Percentiles rank a stretch among this genome's conserved stretches.
phyloP scores from a whole-genome alignment of 2,797 vertebrate species.

The Centroberyx gerrardi region DNA sequence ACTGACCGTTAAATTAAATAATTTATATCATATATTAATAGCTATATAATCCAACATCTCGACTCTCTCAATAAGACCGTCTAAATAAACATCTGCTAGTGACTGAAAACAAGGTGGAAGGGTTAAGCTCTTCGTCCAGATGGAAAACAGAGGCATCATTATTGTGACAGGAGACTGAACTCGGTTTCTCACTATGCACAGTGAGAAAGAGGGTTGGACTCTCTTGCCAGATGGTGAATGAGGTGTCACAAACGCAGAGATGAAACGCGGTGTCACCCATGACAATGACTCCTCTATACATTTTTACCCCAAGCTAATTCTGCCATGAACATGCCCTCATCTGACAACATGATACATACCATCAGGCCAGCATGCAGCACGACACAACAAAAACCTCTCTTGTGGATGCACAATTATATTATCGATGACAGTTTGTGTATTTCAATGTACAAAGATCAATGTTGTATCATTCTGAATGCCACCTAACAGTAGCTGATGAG shows the following conservation, averaged over 20 bases:
- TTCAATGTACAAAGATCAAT: not conserved
- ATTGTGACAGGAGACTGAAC: conserved; percentile 13
- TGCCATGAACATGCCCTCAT: not conserved
- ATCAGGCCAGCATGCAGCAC: not conserved
- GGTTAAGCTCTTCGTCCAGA: conserved; percentile 1
- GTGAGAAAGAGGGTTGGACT: not conserved
- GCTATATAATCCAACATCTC: conserved; percentile 56
- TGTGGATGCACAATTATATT: not conserved
- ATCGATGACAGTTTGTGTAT: not conserved
- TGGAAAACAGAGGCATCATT: conserved; percentile 37
- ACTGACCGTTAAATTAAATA: conserved; percentile 75
- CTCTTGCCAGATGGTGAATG: not conserved
- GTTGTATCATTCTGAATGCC: conserved; percentile 12
- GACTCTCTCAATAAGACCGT: conserved; percentile 38
- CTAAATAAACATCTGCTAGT: conserved; percentile 43
- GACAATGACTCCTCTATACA: not conserved
- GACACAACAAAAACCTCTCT: not conserved
- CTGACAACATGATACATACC: not conserved
- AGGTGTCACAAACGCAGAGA: not conserved
- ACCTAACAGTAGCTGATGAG: conserved; percentile 9
- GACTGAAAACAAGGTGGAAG: conserved; percentile 28
- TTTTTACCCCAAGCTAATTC: not conserved
- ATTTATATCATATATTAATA: conserved; percentile 76
- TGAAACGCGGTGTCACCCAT: not conserved
- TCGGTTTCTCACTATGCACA: not conserved